Percentiles rank a stretch among this genome's conserved stretches.
These are phyloP conservation scores for Odontomachus brunneus DNA, from an alignment of 1,140 invertebrate species.

Conservation along the genomic window DNA sequence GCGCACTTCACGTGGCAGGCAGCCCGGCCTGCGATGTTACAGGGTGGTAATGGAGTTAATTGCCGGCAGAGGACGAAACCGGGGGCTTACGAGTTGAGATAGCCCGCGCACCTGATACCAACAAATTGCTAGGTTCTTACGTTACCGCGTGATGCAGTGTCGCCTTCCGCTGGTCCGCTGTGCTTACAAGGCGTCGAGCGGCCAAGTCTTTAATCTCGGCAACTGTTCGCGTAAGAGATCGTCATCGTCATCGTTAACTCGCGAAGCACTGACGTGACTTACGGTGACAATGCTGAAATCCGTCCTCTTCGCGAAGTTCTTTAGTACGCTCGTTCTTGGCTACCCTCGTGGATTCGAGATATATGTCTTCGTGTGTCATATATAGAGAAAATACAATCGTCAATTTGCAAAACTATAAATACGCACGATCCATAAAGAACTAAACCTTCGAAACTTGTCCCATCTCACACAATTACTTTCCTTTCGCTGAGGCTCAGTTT, in stretches of 20 bases:
- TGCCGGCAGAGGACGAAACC: constrained; percentile 75
- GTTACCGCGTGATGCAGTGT: constrained; percentile 76
- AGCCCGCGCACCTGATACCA: constrained; percentile 83
- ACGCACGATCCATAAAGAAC: too few relatives aligned
- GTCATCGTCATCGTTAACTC: constrained; percentile 20
- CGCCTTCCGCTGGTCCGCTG: constrained; percentile 22
- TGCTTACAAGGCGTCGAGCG: constrained; percentile 54
- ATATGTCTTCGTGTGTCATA: too few relatives aligned
- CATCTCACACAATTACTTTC: too few relatives aligned
- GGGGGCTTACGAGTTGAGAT: constrained; percentile 84
- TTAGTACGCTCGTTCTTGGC: not conserved
- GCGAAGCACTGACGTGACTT: constrained; percentile 29
- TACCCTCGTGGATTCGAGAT: too few relatives aligned
- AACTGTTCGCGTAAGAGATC: constrained; percentile 18
- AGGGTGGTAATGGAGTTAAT: constrained; percentile 85
- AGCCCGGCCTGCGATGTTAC: constrained; percentile 80
- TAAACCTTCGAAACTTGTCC: too few relatives aligned
- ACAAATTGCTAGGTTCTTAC: constrained; percentile 83
- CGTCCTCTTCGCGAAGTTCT: not conserved
- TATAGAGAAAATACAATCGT: too few relatives aligned
- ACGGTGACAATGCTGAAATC: not conserved
- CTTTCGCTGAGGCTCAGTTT: too few relatives aligned
- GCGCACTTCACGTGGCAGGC: constrained; percentile 71
- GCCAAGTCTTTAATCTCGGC: constrained; percentile 56
- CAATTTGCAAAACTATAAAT: too few relatives aligned